A percentile compares a stretch with the other conserved stretches of the same genome.
These are phyloP conservation scores for Maniola jurtina DNA, from an alignment of 1,140 invertebrate species.

Conservation along the genomic window DNA sequence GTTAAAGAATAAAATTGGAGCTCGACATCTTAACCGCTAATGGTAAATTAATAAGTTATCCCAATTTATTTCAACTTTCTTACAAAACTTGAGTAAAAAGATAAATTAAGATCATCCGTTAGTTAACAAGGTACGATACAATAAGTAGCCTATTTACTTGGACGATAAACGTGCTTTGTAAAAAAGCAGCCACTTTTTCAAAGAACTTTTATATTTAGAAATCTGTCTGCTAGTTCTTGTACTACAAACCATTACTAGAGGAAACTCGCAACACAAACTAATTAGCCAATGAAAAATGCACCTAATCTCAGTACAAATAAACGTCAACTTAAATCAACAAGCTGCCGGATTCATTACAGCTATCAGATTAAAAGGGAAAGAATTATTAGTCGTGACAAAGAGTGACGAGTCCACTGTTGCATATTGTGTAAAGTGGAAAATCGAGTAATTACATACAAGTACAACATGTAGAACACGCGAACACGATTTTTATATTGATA, in stretches of 20 bases:
- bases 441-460: background rate
- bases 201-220: background rate
- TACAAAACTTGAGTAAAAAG: too few species aligned
- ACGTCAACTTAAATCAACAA: background rate
- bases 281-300: slow-evolving; percentile 9
- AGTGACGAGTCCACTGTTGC: slow-evolving; percentile 2
- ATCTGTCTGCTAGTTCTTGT: background rate
- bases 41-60: too few species aligned
- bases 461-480: background rate
- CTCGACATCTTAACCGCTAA: too few species aligned
- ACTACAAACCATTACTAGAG: slow-evolving; percentile 4
- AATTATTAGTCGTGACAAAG: slow-evolving; percentile 21
- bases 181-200: too few species aligned
- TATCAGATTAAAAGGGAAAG: slow-evolving; percentile 12
- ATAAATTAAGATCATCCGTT: too few species aligned
- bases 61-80: too few species aligned
- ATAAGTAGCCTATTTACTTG: too few species aligned
- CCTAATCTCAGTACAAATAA: background rate
- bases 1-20: too few species aligned
- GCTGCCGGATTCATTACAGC: background rate
- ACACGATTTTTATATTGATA: background rate
- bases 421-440: slow-evolving; percentile 8
- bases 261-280: slow-evolving; percentile 4
- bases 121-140: too few species aligned
- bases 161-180: background rate